Base-by-base conservation (phyloP, 2,113 vertebrate genomes). In the Sebastes fasciatus region DNA sequence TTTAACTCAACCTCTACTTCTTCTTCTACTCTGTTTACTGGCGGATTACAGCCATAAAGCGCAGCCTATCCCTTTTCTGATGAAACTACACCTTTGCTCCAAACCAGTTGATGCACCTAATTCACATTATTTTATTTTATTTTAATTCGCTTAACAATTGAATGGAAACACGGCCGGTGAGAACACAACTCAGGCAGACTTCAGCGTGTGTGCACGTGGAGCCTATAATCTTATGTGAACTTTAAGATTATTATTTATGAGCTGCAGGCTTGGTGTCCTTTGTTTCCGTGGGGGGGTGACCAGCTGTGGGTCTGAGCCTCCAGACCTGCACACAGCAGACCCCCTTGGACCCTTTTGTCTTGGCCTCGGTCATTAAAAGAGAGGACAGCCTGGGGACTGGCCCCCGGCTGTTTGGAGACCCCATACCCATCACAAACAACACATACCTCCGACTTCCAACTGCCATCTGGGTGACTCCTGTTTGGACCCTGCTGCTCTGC, bases 231-330 rank as follows among this genome's bases (percentile, higher is more conserved):
- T 0, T 8, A 23, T 40, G 34, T 71, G 62, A 66, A 68, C 46
- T 46, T 58, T 1, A 9, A 6, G 63, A 60, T 57, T 55, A 49
- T 67, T 83, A 80, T 88, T 78, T 54, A 71, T 84, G 81, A 91
- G 80, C 48, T 12, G 34, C 6, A 14, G 13, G 51, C 10, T 34
- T 17, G 42, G 65, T 34, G 64, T 60, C 74, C 62, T 84, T 80
- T 84, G 82, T 83, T 48, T 82, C 66, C 68, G 42, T 3, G 4
- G 23, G 70, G 66, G 62, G 66, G 62, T 19, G 75, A 74, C 51
- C 85, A 86, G 77, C 83, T 87, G 84, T 79, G 77, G 62, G 40
- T 79, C 67, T 80, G 74, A 82, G 54, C 43, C 54, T 48, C 45
- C 19, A 43, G 60, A n/a, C 14, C 54, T 68, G 14, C 55, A 64